Base-by-base conservation (phyloP, 2,888 invertebrate genomes). In the Chloroclystis v-ata region DNA sequence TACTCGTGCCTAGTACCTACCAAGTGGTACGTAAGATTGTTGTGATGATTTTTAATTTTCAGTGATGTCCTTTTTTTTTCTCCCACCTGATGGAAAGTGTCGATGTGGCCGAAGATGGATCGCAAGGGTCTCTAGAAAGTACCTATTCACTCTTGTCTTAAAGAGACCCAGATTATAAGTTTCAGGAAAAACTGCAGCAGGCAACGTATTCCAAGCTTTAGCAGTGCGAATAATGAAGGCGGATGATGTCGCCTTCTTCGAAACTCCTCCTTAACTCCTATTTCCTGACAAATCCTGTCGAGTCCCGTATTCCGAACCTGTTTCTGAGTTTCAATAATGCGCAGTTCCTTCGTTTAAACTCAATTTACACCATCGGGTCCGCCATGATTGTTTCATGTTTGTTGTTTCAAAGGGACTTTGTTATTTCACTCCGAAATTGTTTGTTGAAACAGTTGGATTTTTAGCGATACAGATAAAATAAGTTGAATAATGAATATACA, bases 361-460 rank as follows among this genome's bases (percentile, higher is more conserved):
- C 49, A 26, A 43, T 49, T 49, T 39, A 38, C 49, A 41, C 32
- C 33, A 37, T 45, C 44, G 49, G 10, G 16, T 16, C 26, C 30
- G 26, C 20, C 28, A 16, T 35, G 29, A 43, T 39, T 39, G 38
- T 38, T 39, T 11, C 20, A 12, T 16, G 33, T 32, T 6, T 41
- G 44, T 32, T 43, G 14, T 16, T 16, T 26, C 11, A 1, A 8
- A 2, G 30, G 11, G 2, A 10, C 11, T 37, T n/a, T 26, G 16
- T 26, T 44, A n/a, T 38, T 30, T 16, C 9, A n/a, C 10, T 14
- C 10, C n/a, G n/a, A 4, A 10, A 10, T 35, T 20, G 2, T 7
- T 35, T 35, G 14, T 33, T 14, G 20, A 5, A 20, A 20, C 20
- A 20, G 3, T 4, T 20, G 3, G 20, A 5, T 20, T 20, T 20